Conservation (phyloP, 2,888 invertebrate genomes). For the Rotaria sp. region DNA sequence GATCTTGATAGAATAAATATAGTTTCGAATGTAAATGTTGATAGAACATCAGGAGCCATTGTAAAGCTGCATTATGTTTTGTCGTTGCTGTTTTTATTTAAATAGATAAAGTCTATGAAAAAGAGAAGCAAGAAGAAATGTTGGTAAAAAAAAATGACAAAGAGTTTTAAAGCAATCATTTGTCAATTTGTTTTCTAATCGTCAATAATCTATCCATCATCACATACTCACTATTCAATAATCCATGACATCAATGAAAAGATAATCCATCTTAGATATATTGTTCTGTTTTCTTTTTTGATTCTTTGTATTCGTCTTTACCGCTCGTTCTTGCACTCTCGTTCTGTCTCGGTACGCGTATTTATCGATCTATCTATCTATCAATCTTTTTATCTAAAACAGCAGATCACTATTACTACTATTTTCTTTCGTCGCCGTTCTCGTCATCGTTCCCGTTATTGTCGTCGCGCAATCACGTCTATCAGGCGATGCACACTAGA, state of each 20-base stretch:
- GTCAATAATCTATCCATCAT: neutral
- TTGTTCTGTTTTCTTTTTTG: neutral
- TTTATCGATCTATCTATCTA: neutral
- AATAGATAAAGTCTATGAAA: neutral
- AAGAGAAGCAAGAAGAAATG: neutral
- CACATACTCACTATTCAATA: neutral
- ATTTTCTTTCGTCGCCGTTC: neutral
- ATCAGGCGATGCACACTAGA: neutral
- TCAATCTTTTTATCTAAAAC: neutral
- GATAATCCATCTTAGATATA: neutral
- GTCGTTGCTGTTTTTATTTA: neutral
- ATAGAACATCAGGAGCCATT: conserved; percentile 17
- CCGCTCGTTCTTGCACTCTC: neutral
- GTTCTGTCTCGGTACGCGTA: neutral
- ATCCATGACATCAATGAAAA: neutral
- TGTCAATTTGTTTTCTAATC: neutral
- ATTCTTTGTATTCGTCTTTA: neutral
- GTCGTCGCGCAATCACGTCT: neutral
- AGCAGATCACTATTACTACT: neutral
- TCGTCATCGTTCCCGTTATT: neutral
- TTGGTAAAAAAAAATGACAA: neutral
- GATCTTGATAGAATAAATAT: neutral
- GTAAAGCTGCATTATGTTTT: neutral
- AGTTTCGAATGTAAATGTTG: neutral
- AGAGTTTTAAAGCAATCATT: neutral